A percentile compares a stretch with the other conserved stretches of the same genome.
phyloP scores from a whole-genome alignment of 2,888 invertebrate genomes.

The Leptura quadrifasciata region DNA sequence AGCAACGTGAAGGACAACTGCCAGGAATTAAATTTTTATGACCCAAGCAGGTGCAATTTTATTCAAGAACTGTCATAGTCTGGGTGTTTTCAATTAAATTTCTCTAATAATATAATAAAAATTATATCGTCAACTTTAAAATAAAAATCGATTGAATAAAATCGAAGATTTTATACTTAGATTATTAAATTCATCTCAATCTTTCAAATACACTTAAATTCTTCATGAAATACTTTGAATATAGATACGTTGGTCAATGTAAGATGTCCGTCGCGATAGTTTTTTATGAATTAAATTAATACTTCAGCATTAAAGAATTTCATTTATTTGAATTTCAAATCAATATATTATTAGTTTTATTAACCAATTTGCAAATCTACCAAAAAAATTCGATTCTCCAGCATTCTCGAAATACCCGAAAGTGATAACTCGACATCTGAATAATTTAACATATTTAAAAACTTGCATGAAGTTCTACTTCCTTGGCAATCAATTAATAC shows the following conservation, averaged over 20 bases:
- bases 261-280: neutral
- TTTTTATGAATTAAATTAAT: neutral
- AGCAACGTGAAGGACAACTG: too few relatives aligned
- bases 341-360: conserved; percentile 18
- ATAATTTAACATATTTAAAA: conserved; percentile 28
- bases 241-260: neutral
- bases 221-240: neutral
- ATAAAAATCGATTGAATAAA: too few relatives aligned
- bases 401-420: conserved; percentile 23
- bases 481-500: neutral
- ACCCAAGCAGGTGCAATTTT: too few relatives aligned
- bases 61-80: too few relatives aligned
- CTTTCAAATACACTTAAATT: neutral
- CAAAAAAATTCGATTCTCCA: conserved; percentile 9
- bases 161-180: too few relatives aligned
- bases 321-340: conserved; percentile 18
- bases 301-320: neutral
- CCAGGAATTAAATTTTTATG: too few relatives aligned
- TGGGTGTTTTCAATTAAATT: too few relatives aligned
- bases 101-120: too few relatives aligned
- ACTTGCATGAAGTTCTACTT: neutral
- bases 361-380: conserved; percentile 21
- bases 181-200: too few relatives aligned
- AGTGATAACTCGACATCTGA: conserved; percentile 17
- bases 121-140: too few relatives aligned